phyloP scores from a whole-genome alignment of 2,113 vertebrate species.

The Chelonoidis abingdonii region DNA sequence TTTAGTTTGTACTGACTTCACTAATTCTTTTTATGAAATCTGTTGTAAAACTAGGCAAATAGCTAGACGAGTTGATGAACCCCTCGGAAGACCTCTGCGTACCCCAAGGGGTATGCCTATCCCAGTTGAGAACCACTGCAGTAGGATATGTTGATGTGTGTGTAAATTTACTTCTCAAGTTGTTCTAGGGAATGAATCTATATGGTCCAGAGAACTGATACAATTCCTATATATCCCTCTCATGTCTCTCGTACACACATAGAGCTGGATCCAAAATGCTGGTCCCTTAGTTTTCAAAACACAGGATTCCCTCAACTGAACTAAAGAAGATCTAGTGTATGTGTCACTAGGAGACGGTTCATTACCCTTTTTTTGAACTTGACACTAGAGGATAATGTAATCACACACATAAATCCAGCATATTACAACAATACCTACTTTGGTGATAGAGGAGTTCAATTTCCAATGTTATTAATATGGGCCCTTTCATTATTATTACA shows the following conservation, averaged over 20 bases:
- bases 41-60: no score
- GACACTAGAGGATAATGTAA: neutral
- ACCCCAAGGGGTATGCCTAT: no score
- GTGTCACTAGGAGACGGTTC: neutral
- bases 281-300: neutral
- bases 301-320: neutral
- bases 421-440: neutral
- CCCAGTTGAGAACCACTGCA: neutral
- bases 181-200: neutral
- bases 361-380: neutral
- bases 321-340: neutral
- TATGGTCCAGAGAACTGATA: neutral
- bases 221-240: neutral
- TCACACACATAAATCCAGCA: neutral
- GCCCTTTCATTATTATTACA: neutral
- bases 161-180: neutral
- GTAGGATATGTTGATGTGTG: neutral
- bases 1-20: no score
- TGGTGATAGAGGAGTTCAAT: neutral
- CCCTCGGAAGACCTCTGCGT: no score
- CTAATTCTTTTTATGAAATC: no score
- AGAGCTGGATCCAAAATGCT: constrained; percentile 5
- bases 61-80: no score
- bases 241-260: neutral
- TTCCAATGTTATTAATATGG: neutral